Evolutionary conservation across 2,888 invertebrate species (phyloP).

Genomic region (Harpagoxenus sublaevis): DNA sequence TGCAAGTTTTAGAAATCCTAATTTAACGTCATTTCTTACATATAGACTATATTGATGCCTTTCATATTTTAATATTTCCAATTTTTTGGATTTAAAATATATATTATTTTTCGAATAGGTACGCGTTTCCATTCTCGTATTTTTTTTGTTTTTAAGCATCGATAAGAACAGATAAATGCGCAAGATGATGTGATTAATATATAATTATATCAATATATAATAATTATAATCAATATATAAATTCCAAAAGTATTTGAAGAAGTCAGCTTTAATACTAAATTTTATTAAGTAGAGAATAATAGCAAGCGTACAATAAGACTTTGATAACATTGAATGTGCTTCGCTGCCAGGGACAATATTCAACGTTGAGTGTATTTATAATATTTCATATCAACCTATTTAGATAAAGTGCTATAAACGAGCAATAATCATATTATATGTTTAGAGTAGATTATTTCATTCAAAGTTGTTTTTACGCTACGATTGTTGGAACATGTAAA

Average conservation of each 20-base stretch:
- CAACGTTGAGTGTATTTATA: not conserved
- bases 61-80: not conserved
- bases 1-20: not conserved
- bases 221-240: slow-evolving; percentile 8
- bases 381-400: not conserved
- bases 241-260: not conserved
- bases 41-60: not conserved
- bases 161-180: not conserved
- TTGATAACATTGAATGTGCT: not conserved
- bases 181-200: not conserved
- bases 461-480: not conserved
- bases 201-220: no score
- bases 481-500: slow-evolving; percentile 6
- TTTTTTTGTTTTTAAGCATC: not conserved
- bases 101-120: not conserved
- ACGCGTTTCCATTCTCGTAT: not conserved
- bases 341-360: not conserved
- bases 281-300: slow-evolving; percentile 26
- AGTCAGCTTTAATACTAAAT: slow-evolving; percentile 35
- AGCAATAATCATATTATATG: slow-evolving; percentile 15
- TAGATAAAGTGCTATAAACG: not conserved
- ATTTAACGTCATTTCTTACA: not conserved
- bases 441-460: slow-evolving; percentile 5
- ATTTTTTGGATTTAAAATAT: not conserved
- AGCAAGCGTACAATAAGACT: not conserved